Evolutionary conservation across 2,888 invertebrate species (phyloP).

Genomic region (Mimachlamys varia): DNA sequence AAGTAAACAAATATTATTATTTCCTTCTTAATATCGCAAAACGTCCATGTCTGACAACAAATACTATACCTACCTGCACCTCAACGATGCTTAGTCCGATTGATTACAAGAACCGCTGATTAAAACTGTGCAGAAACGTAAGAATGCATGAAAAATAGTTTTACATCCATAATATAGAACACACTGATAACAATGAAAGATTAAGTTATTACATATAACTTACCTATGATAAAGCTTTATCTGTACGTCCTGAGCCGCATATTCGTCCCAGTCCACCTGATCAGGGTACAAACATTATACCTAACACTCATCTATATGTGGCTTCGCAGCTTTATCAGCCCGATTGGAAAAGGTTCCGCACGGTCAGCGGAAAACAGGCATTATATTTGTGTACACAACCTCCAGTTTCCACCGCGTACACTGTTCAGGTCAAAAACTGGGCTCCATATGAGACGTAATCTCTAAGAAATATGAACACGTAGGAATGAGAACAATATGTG

Average conservation of each 20-base stretch:
- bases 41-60: too few relatives aligned
- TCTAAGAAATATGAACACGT: background rate
- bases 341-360: background rate
- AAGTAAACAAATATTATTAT: background rate
- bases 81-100: background rate
- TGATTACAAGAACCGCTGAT: background rate
- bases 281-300: background rate
- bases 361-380: background rate
- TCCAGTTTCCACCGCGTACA: background rate
- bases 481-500: background rate
- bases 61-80: too few relatives aligned
- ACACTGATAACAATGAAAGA: background rate
- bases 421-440: background rate
- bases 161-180: background rate
- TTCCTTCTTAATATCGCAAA: background rate
- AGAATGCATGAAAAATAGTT: background rate
- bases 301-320: background rate
- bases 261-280: background rate
- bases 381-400: conserved; percentile 18
- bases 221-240: background rate
- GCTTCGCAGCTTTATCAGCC: background rate
- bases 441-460: background rate
- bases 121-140: background rate
- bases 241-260: background rate
- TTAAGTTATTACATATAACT: background rate